A percentile compares a stretch with the other conserved stretches of the same genome.
phyloP scores from a whole-genome alignment of 2,113 vertebrate genomes.

The human (Homo sapiens) region DNA sequence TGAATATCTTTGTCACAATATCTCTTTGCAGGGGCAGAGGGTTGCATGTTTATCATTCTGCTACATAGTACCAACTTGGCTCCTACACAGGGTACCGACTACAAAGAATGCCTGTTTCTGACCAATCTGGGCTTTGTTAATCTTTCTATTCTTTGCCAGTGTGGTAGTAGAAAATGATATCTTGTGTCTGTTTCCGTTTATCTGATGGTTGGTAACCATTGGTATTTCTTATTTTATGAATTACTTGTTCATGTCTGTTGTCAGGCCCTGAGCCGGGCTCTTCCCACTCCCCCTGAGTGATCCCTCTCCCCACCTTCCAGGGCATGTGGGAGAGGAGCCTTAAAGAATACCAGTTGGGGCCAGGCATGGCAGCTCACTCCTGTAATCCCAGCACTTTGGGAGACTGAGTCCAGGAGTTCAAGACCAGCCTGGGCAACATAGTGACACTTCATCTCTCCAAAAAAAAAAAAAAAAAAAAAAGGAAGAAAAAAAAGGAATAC shows the following conservation, averaged over 20 bases:
- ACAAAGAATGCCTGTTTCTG: not conserved
- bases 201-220: not conserved
- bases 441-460: too few species aligned
- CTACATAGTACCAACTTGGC: not conserved
- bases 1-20: not conserved
- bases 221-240: slow-evolving; percentile 3
- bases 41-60: not conserved
- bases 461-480: too few species aligned
- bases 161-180: not conserved
- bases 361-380: too few species aligned
- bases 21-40: not conserved
- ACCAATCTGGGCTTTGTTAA: not conserved
- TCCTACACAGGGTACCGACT: not conserved
- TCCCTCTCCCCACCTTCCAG: not conserved
- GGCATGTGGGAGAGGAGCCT: not conserved
- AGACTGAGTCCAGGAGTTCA: too few species aligned
- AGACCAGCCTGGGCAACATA: too few species aligned
- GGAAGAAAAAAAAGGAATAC: too few species aligned
- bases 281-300: not conserved
- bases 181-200: not conserved
- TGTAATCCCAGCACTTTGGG: too few species aligned
- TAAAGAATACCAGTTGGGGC: not conserved
- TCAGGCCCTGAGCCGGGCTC: not conserved
- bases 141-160: not conserved
- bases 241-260: not conserved